Percentiles rank a stretch among this genome's conserved stretches.
Evolutionary conservation across 2,797 vertebrate genomes (phyloP).

Genomic region (Uromys caudimaculatus): DNA sequence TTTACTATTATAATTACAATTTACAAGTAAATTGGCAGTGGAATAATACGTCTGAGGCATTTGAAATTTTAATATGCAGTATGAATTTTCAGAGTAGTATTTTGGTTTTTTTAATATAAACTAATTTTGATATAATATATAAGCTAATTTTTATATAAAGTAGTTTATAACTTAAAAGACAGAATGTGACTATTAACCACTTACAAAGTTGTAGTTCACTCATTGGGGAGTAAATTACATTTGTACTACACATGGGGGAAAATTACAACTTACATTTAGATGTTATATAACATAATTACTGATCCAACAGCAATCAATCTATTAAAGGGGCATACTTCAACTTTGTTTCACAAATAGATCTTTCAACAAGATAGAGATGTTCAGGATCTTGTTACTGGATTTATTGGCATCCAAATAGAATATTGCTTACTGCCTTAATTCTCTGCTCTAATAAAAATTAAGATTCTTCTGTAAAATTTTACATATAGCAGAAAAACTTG

Average conservation of each 20-base stretch:
- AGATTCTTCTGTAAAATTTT: background rate
- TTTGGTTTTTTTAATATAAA: slow-evolving; percentile 8
- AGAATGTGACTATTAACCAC: slow-evolving; percentile 63
- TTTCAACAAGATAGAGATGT: slow-evolving; percentile 63
- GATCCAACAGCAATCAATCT: slow-evolving; percentile 69
- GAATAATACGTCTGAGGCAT: slow-evolving; percentile 67
- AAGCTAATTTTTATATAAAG: background rate
- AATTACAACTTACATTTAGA: slow-evolving; percentile 75
- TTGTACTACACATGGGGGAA: slow-evolving; percentile 64
- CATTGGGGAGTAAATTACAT: slow-evolving; percentile 73
- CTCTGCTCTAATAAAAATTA: slow-evolving; percentile 48
- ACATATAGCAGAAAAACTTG: background rate
- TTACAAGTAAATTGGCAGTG: background rate
- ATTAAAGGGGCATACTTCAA: slow-evolving; percentile 63
- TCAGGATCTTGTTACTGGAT: slow-evolving; percentile 63
- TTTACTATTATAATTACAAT: slow-evolving; percentile 46
- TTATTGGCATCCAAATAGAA: slow-evolving; percentile 50
- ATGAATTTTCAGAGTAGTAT: slow-evolving; percentile 45
- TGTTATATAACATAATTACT: slow-evolving; percentile 69
- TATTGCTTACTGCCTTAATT: slow-evolving; percentile 45
- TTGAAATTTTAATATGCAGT: slow-evolving; percentile 69
- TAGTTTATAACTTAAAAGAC: slow-evolving; percentile 68
- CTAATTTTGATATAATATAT: background rate
- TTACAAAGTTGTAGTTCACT: slow-evolving; percentile 77
- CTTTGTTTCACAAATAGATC: slow-evolving; percentile 70